Percentiles rank a stretch among this genome's conserved stretches.
Conservation (phyloP, 2,113 vertebrate species). For the Toxostoma redivivum region DNA sequence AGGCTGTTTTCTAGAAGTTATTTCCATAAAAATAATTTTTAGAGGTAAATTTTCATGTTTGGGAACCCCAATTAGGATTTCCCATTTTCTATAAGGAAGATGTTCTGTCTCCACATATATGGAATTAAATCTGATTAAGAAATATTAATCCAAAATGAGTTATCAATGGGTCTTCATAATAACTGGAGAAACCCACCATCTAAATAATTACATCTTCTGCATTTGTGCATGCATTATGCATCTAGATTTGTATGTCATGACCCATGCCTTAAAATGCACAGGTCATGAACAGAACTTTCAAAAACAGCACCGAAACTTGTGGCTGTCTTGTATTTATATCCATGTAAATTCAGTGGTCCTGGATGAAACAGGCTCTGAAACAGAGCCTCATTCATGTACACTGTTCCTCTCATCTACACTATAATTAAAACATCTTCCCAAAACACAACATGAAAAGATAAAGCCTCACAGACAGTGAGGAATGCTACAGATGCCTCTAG, state of each 20-base stretch:
- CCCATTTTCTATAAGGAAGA: neutral
- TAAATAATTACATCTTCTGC: neutral
- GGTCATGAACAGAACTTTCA: neutral
- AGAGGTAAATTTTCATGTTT: neutral
- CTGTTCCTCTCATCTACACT: neutral
- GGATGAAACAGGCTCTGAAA: neutral
- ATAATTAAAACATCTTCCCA: neutral
- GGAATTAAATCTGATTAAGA: neutral
- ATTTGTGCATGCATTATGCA: neutral
- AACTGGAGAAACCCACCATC: neutral
- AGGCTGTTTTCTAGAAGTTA: neutral
- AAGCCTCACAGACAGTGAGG: slow-evolving; percentile 70
- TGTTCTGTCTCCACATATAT: neutral
- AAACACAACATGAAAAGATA: slow-evolving; percentile 13
- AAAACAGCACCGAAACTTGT: neutral
- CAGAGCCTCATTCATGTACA: neutral
- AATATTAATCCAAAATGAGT: neutral
- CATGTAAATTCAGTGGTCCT: neutral
- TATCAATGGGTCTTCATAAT: neutral
- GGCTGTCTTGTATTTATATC: neutral
- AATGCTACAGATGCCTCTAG: slow-evolving; percentile 38
- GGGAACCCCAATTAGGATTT: neutral
- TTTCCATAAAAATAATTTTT: slow-evolving; percentile 1
- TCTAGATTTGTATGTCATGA: neutral
- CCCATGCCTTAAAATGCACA: neutral